Evolutionary conservation across 2,113 vertebrate genomes (phyloP).

Genomic region (Ageneiosus marmoratus): DNA sequence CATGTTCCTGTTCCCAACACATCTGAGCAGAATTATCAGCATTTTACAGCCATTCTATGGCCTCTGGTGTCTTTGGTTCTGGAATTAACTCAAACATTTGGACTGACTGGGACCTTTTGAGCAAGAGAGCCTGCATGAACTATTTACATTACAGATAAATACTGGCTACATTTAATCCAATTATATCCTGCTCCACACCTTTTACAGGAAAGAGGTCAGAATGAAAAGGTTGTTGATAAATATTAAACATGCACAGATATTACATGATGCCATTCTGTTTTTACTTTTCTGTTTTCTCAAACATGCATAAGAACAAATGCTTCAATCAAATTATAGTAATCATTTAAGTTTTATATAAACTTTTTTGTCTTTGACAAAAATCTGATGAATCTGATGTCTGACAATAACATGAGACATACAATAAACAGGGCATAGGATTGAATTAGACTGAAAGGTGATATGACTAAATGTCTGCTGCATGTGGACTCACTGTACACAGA

Average conservation of each 20-base stretch:
- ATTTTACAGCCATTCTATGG: background rate
- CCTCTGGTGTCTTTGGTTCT: background rate
- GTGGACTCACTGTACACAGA: conserved; percentile 79
- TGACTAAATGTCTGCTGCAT: background rate
- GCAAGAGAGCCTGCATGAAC: background rate
- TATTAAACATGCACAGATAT: background rate
- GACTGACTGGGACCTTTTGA: background rate
- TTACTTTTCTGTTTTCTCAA: background rate
- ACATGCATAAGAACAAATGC: background rate
- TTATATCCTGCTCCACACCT: background rate
- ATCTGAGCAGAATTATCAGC: background rate
- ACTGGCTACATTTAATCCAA: background rate
- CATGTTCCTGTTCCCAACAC: background rate
- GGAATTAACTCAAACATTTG: background rate
- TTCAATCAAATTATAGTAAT: background rate
- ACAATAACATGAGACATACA: background rate
- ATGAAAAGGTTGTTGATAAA: background rate
- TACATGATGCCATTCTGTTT: background rate
- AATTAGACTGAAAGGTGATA: background rate
- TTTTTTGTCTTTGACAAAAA: background rate
- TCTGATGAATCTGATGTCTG: background rate
- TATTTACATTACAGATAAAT: background rate
- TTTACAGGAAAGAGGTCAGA: background rate
- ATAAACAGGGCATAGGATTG: background rate
- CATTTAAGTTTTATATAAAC: background rate